Evolutionary conservation across 2,888 invertebrate genomes (phyloP).

Genomic region (Leptarthrus brevirostris): DNA sequence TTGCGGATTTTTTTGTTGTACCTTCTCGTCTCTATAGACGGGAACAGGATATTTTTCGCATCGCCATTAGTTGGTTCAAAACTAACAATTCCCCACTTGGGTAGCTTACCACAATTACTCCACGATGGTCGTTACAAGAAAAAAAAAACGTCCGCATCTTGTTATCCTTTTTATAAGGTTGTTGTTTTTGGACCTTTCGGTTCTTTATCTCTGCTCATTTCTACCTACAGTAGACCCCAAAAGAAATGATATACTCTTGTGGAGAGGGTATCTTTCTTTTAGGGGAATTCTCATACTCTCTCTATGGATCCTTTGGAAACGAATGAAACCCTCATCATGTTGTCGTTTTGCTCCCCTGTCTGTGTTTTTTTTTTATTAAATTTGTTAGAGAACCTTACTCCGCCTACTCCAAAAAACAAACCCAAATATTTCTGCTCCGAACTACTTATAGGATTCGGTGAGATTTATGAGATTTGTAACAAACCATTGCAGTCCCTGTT

Average conservation of each 20-base stretch:
- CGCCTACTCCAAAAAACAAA: conserved; percentile 21
- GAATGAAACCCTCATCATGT: conserved; percentile 46
- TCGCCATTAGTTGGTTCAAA: conserved; percentile 17
- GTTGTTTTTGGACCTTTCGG: conserved; percentile 21
- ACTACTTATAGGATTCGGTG: conserved; percentile 40
- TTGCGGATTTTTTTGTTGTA: conserved; percentile 4
- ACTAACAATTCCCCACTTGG: conserved; percentile 33
- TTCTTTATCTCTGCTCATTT: conserved; percentile 5
- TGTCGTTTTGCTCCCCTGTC: conserved; percentile 46
- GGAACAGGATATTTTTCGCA: conserved; percentile 1
- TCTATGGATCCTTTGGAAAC: conserved; percentile 18
- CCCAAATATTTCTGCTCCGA: conserved; percentile 37
- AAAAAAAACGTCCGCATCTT: conserved; percentile 31
- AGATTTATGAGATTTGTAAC: conserved; percentile 36
- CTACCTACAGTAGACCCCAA: neutral
- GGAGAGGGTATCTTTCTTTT: neutral
- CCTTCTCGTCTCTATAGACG: neutral
- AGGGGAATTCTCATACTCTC: neutral
- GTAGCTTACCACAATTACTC: conserved; percentile 28
- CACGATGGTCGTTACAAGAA: conserved; percentile 3
- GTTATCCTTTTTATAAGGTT: conserved; percentile 38
- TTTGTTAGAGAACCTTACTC: conserved; percentile 34
- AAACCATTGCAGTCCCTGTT: neutral
- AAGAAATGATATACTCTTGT: conserved; percentile 14
- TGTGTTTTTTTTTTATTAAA: conserved; percentile 43